Percentiles rank a stretch among this genome's conserved stretches.
Conservation (phyloP, 2,113 vertebrate genomes). For the Opisthocomus hoazin region DNA sequence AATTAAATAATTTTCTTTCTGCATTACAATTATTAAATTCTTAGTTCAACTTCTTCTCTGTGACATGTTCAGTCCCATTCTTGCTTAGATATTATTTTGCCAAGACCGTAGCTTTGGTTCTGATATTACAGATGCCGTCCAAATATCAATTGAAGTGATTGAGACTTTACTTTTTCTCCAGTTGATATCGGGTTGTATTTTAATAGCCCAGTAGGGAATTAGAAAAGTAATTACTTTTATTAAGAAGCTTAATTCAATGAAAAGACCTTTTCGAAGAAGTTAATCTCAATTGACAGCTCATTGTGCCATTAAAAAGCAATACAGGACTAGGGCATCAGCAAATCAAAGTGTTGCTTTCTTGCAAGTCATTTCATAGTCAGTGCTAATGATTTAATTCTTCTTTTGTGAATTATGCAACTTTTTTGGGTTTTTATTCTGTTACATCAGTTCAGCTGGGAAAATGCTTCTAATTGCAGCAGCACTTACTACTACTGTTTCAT, state of each 20-base stretch:
- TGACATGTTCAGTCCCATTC: neutral
- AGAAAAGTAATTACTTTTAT: constrained; percentile 42
- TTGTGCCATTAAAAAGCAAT: neutral
- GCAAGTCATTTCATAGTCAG: neutral
- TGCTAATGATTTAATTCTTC: neutral
- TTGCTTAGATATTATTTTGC: neutral
- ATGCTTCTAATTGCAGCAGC: neutral
- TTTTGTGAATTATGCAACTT: neutral
- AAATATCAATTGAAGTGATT: neutral
- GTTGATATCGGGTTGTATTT: neutral
- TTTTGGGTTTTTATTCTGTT: neutral
- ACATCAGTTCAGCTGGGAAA: neutral
- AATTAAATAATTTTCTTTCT: neutral
- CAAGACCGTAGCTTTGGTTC: neutral
- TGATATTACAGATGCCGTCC: neutral
- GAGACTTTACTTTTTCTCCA: neutral
- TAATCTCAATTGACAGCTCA: constrained; percentile 10
- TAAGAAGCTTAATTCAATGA: constrained; percentile 32
- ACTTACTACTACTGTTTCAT: neutral
- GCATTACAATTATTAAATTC: neutral
- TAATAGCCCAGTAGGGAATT: neutral
- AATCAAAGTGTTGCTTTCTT: neutral
- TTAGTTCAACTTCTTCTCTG: neutral
- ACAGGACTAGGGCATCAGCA: neutral
- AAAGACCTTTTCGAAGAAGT: constrained; percentile 3